A percentile compares a stretch with the other conserved stretches of the same genome.
phyloP scores from a whole-genome alignment of 2,113 vertebrate genomes.

The Leptodactylus fuscus region DNA sequence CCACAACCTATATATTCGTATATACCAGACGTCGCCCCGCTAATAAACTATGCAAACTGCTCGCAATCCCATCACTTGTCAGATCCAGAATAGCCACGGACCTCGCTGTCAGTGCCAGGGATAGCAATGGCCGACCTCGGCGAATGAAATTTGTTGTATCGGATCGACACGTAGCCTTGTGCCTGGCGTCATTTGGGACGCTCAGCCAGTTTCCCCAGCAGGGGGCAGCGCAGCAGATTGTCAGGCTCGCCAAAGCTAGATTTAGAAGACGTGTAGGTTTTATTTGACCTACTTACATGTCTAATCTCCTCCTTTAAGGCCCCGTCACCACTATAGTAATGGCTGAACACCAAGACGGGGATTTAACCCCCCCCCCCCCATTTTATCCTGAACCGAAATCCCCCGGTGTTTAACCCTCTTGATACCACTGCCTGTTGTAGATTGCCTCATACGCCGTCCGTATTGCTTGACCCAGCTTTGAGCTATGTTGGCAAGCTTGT shows the following conservation, averaged over 20 bases:
- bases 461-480: not conserved
- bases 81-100: not conserved
- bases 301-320: not conserved
- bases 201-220: not conserved
- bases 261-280: not conserved
- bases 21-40: not conserved
- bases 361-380: too few species aligned
- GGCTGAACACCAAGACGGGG: too few species aligned
- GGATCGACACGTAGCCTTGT: too few species aligned
- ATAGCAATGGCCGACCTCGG: not conserved
- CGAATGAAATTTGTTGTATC: not conserved
- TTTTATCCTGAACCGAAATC: not conserved
- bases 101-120: not conserved
- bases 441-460: not conserved
- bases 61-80: not conserved
- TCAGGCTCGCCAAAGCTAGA: not conserved
- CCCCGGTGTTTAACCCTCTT: not conserved
- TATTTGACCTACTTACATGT: not conserved
- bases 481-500: conserved; percentile 1
- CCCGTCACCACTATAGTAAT: too few species aligned
- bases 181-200: too few species aligned
- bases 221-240: not conserved
- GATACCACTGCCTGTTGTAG: not conserved
- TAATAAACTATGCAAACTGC: not conserved
- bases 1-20: not conserved